These are phyloP conservation scores for Hippocampus barbouri DNA, from an alignment of 2,113 vertebrate species.

Conservation along the genomic window DNA sequence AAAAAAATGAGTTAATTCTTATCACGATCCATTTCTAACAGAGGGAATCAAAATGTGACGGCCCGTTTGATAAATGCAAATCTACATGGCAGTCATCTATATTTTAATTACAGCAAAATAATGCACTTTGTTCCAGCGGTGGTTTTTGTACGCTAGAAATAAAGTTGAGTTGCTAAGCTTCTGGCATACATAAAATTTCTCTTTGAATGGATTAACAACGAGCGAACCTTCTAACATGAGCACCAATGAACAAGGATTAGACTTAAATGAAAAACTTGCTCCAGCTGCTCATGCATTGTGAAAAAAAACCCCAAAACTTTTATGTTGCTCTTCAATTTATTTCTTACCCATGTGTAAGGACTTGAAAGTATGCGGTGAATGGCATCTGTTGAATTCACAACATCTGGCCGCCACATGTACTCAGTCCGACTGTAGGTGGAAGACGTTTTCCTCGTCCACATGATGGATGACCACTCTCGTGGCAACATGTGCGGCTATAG, in stretches of 20 bases:
- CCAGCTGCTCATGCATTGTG: neutral
- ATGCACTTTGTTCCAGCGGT: too few species aligned
- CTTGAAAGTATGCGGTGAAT: conserved; percentile 24
- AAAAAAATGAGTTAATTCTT: too few species aligned
- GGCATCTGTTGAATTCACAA: conserved; percentile 23
- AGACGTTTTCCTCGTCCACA: conserved; percentile 10
- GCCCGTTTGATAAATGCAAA: too few species aligned
- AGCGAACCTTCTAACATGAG: neutral
- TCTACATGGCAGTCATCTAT: too few species aligned
- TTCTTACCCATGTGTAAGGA: neutral
- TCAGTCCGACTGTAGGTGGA: conserved; percentile 1
- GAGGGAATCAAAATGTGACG: too few species aligned
- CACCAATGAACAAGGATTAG: neutral
- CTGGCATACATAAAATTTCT: neutral
- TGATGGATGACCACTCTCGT: conserved; percentile 18
- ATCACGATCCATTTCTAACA: too few species aligned
- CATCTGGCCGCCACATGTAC: conserved; percentile 47
- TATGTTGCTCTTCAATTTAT: neutral
- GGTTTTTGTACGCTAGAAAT: too few species aligned
- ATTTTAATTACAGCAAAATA: too few species aligned
- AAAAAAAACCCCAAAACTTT: neutral
- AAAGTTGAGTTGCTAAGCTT: neutral
- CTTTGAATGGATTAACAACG: neutral
- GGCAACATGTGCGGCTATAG: neutral
- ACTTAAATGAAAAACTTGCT: neutral